phyloP scores from a whole-genome alignment of 1,140 invertebrate species.

The Condylostylus longicornis region DNA sequence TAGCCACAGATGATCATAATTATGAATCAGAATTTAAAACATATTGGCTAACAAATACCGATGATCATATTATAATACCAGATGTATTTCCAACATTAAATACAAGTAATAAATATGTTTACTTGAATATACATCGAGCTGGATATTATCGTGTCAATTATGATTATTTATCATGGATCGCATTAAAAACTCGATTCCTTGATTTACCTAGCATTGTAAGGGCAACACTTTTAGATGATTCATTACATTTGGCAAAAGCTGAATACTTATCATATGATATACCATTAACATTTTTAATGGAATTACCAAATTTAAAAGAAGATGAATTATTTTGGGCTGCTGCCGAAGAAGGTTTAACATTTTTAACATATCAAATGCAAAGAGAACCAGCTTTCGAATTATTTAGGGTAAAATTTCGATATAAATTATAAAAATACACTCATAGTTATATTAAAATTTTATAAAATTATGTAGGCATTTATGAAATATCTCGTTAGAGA shows the following conservation, averaged over 20 bases:
- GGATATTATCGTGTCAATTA: slow-evolving; percentile 65
- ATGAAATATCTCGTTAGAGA: slow-evolving; percentile 27
- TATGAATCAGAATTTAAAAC: slow-evolving; percentile 21
- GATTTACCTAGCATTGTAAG: slow-evolving; percentile 42
- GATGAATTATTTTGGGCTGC: slow-evolving; percentile 27
- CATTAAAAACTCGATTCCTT: slow-evolving; percentile 41
- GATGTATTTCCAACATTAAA: slow-evolving; percentile 13
- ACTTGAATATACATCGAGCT: slow-evolving; percentile 29
- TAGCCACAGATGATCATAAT: slow-evolving; percentile 28
- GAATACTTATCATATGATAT: slow-evolving; percentile 42
- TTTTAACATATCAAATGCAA: slow-evolving; percentile 24
- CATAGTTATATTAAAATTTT: not conserved
- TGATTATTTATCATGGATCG: slow-evolving; percentile 48
- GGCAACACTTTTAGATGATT: slow-evolving; percentile 69
- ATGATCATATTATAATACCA: slow-evolving; percentile 17
- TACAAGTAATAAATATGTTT: slow-evolving; percentile 18
- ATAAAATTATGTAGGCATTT: slow-evolving; percentile 18
- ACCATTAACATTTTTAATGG: slow-evolving; percentile 36
- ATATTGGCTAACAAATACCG: slow-evolving; percentile 21
- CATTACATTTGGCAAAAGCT: slow-evolving; percentile 55
- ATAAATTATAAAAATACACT: not conserved
- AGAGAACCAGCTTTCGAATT: slow-evolving; percentile 29
- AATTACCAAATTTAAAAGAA: slow-evolving; percentile 17
- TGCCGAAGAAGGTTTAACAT: slow-evolving; percentile 21
- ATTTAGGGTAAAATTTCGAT: slow-evolving; percentile 20